Percentiles rank a stretch among this genome's conserved stretches.
phyloP scores from a whole-genome alignment of 2,797 vertebrate species.

The Myotis planiceps region DNA sequence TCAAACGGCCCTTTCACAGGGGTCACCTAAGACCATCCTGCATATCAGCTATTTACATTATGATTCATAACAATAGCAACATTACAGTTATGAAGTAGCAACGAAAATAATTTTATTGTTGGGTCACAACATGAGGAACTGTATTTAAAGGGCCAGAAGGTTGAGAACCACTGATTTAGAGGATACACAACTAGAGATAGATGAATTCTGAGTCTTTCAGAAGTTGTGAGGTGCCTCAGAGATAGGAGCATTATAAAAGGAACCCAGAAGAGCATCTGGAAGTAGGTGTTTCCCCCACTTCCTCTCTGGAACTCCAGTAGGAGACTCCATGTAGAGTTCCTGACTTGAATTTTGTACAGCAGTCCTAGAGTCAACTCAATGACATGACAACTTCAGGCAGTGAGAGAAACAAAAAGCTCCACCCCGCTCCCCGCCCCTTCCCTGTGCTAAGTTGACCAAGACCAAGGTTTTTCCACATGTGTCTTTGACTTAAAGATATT shows the following conservation, averaged over 20 bases:
- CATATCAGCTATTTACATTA: no score
- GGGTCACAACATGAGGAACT: no score
- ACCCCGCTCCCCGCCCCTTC: rapidly evolving
- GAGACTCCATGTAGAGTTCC: neutral
- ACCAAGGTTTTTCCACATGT: neutral
- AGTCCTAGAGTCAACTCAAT: neutral
- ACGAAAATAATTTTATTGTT: no score
- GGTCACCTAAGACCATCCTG: no score
- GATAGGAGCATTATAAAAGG: neutral
- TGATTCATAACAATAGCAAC: no score
- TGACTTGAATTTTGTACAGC: neutral
- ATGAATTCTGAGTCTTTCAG: neutral
- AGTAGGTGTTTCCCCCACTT: neutral
- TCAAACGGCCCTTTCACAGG: no score
- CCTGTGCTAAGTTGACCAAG: neutral
- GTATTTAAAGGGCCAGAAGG: no score
- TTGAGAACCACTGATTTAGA: neutral
- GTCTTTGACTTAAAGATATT: neutral
- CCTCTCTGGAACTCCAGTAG: neutral
- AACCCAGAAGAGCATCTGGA: neutral
- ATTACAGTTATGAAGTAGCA: no score
- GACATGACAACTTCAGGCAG: neutral
- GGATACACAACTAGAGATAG: neutral
- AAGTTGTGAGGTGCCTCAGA: neutral
- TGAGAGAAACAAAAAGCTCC: neutral